Conservation (phyloP, 2,113 vertebrate genomes). For the Otus sunia region DNA sequence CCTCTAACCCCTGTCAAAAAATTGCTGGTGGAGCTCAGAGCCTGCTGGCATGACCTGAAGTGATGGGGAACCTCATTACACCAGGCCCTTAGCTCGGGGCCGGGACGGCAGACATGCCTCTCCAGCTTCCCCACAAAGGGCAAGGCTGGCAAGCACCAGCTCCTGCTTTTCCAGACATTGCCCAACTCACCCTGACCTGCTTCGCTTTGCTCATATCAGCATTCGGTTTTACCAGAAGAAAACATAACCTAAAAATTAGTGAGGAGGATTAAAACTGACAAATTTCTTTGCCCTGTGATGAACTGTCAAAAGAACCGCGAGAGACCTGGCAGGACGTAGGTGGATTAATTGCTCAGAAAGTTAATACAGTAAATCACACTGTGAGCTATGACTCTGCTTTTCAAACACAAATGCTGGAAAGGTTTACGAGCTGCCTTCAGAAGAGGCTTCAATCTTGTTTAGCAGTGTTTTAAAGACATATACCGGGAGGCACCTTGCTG, state of each 20-base stretch:
- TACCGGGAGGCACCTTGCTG: background rate
- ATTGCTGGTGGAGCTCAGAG: background rate
- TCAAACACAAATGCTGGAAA: background rate
- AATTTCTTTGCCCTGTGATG: background rate
- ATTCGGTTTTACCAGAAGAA: background rate
- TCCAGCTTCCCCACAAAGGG: background rate
- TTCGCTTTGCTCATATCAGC: background rate
- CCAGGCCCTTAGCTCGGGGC: fast-evolving
- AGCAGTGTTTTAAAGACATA: background rate
- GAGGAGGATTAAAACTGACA: background rate
- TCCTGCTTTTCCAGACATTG: background rate
- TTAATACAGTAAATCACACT: background rate
- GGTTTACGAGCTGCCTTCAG: background rate
- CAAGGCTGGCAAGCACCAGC: background rate
- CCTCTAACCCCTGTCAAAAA: background rate
- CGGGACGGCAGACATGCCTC: background rate
- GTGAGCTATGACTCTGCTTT: background rate
- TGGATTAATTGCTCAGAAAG: slow-evolving; percentile 39
- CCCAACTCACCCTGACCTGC: background rate
- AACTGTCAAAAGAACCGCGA: background rate
- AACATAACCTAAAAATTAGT: background rate
- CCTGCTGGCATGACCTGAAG: background rate
- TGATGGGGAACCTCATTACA: fast-evolving
- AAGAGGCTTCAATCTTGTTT: background rate
- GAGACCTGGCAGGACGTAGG: background rate